Base-by-base conservation (phyloP, 2,888 invertebrate genomes). In the Sipha maydis region DNA sequence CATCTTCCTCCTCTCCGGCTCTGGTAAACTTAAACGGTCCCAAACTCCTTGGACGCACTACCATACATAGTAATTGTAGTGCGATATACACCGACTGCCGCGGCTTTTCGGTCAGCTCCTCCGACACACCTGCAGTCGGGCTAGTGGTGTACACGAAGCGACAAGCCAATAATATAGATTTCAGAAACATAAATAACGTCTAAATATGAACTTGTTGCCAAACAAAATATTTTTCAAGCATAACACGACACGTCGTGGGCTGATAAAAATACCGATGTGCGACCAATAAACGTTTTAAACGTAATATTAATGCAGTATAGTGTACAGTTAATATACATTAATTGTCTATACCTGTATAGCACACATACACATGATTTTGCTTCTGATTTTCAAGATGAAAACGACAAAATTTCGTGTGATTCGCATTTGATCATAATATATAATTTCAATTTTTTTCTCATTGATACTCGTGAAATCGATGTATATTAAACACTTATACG, bases 111-210 rank as follows among this genome's bases (percentile, higher is more conserved):
- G 25, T 11, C n/a, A n/a, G 69, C 25, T 28, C n/a, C 19, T 73
- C 25, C 8, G 48, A 0, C 31, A 54, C 71, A 71, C 54, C 73
- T 38, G 73, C 56, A 75, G n/a, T 19, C 9, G 71, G 69, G 48
- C 2, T 11, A 56, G 7, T 21, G 54, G 28, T 31, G 19, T 69
- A 38, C 54, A 76, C 8, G 41, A 67, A 48, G 31, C 48, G 31
- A 77, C 67, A 48, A 67, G 85, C 77, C 85, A 77, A 77, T 84
- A 71, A 61, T 54, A 76, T 75, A 28, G 67, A n/a, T 85, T 85
- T 77, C 31, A 17, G 48, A 77, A 77, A 85, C 67, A 48, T 77
- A 85, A 85, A 85, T 85, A 85, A 77, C 76, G 77, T 77, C 67
- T 34, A 69, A 77, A 69, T 69, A 77, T 38, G 77, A 67, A 77